These are phyloP conservation scores for Tympanoctomys barrerae DNA, from an alignment of 2,797 vertebrate species.

Conservation along the genomic window DNA sequence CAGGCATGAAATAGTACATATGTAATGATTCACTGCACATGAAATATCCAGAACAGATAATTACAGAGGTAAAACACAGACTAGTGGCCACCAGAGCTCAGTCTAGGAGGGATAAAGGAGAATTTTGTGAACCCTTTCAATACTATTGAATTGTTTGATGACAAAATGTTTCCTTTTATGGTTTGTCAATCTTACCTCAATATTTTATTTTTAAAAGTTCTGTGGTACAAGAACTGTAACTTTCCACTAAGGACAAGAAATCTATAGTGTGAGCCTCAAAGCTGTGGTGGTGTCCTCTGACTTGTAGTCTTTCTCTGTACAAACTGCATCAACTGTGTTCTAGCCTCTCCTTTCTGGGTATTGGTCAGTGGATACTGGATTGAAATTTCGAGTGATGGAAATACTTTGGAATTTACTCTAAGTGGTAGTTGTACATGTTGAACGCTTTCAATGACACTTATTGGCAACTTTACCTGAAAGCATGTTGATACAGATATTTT, in stretches of 20 bases:
- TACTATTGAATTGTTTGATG: not conserved
- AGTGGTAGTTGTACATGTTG: not conserved
- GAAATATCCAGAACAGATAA: not conserved
- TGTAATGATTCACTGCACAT: not conserved
- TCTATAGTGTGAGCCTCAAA: not conserved
- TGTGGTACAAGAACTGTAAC: not conserved
- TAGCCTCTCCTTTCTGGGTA: not conserved
- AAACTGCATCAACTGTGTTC: not conserved
- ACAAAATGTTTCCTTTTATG: conserved; percentile 19
- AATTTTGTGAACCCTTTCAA: not conserved
- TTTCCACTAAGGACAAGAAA: not conserved
- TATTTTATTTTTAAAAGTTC: not conserved
- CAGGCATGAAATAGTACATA: not conserved
- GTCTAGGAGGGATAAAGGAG: not conserved
- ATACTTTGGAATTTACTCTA: not conserved
- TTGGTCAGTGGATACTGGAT: not conserved
- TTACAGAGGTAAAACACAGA: not conserved
- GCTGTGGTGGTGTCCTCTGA: not conserved
- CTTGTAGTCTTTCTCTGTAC: not conserved
- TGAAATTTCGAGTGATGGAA: not conserved
- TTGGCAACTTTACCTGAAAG: not conserved
- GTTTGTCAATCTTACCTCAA: not conserved
- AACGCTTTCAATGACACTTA: not conserved
- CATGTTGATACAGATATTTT: not conserved
- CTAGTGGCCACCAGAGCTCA: fast-evolving